A percentile compares a stretch with the other conserved stretches of the same genome.
phyloP scores from a whole-genome alignment of 2,113 vertebrate genomes.

The Origma solitaria region DNA sequence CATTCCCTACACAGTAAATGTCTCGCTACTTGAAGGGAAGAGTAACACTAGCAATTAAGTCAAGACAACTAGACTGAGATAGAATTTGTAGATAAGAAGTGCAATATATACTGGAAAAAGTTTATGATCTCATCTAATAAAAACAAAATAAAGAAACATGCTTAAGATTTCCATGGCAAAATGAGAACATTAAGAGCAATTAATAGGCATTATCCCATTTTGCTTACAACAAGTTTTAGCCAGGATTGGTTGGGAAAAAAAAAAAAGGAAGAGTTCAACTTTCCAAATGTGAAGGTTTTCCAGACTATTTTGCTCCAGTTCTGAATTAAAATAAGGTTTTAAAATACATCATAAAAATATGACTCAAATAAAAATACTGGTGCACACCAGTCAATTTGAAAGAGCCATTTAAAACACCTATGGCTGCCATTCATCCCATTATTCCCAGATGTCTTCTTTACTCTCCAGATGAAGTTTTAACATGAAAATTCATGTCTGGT shows the following conservation, averaged over 20 bases:
- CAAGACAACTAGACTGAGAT: neutral
- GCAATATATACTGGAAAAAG: neutral
- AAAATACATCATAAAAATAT: neutral
- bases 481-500: neutral
- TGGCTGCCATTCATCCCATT: neutral
- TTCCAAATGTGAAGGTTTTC: neutral
- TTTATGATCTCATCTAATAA: neutral
- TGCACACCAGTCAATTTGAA: neutral
- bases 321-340: neutral
- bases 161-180: neutral
- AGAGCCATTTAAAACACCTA: neutral
- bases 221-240: neutral
- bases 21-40: neutral
- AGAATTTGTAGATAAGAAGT: neutral
- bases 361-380: neutral
- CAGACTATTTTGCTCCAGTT: neutral
- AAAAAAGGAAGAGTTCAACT: neutral
- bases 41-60: neutral
- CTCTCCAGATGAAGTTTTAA: neutral
- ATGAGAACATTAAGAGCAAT: neutral
- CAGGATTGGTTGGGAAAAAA: neutral
- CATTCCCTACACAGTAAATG: neutral
- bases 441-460: neutral
- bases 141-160: neutral
- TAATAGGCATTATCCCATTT: neutral